Evolutionary conservation across 2,888 invertebrate species (phyloP).

Genomic region (Drosophila subquinaria): DNA sequence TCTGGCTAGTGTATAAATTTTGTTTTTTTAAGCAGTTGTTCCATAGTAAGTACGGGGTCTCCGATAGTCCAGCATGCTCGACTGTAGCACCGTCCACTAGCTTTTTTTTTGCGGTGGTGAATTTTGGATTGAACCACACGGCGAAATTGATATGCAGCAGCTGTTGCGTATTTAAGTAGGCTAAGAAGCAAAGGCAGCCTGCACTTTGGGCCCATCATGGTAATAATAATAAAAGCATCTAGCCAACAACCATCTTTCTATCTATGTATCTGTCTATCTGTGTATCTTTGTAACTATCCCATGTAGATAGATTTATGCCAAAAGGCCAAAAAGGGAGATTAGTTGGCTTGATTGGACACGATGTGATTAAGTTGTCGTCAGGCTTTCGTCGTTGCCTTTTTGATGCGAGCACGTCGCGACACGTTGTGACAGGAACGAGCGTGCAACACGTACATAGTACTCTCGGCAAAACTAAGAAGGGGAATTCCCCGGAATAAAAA

Average conservation of each 20-base stretch:
- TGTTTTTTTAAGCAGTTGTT: too few species aligned
- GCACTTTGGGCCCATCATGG: constrained; percentile 60
- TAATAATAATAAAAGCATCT: constrained; percentile 74
- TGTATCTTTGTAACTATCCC: background rate
- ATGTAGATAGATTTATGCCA: constrained; percentile 1
- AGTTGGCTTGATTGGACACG: constrained; percentile 83
- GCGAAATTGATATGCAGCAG: constrained; percentile 78
- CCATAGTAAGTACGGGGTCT: too few species aligned
- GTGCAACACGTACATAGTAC: background rate
- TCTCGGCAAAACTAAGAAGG: background rate
- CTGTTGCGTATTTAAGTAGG: constrained; percentile 62
- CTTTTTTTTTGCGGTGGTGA: constrained; percentile 17
- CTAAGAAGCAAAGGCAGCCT: constrained; percentile 25
- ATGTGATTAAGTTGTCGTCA: constrained; percentile 83
- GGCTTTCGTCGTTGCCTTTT: constrained; percentile 26
- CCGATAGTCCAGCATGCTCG: too few species aligned
- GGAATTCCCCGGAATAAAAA: background rate
- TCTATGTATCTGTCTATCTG: constrained; percentile 2
- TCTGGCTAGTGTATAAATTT: too few species aligned
- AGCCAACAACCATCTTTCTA: constrained; percentile 12
- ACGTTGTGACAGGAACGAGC: constrained; percentile 18
- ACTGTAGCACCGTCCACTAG: too few species aligned
- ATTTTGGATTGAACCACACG: constrained; percentile 20
- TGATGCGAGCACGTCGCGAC: constrained; percentile 60
- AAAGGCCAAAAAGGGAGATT: constrained; percentile 62